These are phyloP conservation scores for Hanleya hanleyi DNA, from an alignment of 2,888 invertebrate genomes.

Conservation along the genomic window DNA sequence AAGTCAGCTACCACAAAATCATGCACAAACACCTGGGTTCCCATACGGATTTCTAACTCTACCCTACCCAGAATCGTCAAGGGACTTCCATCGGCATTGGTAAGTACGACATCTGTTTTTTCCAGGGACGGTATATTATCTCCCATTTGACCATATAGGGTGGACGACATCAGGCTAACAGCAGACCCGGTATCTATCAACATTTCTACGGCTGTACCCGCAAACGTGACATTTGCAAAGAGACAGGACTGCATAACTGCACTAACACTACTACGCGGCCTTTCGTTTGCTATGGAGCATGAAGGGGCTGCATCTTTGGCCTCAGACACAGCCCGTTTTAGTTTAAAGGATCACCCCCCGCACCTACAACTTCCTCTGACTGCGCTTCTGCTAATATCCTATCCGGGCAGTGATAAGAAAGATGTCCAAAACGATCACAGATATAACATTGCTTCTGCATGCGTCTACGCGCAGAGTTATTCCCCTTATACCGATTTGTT, in stretches of 20 bases:
- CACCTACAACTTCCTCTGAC: not conserved
- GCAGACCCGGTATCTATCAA: not conserved
- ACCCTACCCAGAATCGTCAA: slow-evolving; percentile 17
- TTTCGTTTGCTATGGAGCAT: no score
- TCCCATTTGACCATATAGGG: not conserved
- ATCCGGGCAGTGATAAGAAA: not conserved
- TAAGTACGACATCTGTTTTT: not conserved
- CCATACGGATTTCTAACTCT: slow-evolving; percentile 16
- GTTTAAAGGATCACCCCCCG: not conserved
- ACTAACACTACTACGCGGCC: not conserved
- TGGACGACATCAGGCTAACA: not conserved
- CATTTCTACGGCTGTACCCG: not conserved
- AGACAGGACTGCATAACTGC: not conserved
- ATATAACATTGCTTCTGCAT: not conserved
- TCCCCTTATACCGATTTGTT: no score
- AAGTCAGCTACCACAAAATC: slow-evolving; percentile 34
- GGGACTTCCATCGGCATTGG: slow-evolving; percentile 20
- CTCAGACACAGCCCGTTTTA: slow-evolving; percentile 1
- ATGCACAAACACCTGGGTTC: slow-evolving; percentile 15
- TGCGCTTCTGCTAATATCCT: not conserved
- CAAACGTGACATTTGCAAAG: not conserved
- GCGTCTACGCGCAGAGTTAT: no score
- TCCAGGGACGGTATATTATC: not conserved
- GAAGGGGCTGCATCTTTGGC: not conserved
- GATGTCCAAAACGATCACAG: not conserved